Evolutionary conservation across 1,140 invertebrate genomes (phyloP).

Genomic region (Drosophila bipectinata): DNA sequence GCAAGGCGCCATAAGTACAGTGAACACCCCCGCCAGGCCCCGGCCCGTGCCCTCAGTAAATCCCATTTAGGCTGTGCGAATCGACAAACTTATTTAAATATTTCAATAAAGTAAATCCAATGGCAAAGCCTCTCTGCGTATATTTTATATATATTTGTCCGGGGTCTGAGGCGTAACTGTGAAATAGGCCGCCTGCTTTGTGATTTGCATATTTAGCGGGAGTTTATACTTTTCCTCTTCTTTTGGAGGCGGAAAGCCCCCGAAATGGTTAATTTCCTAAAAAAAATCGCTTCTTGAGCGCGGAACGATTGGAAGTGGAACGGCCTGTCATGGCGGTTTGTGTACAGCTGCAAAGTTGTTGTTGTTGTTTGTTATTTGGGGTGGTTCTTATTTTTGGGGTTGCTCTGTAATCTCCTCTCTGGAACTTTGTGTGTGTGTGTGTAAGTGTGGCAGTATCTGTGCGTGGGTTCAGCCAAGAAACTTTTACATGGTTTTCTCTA

Average conservation of each 20-base stretch:
- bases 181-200: conserved; percentile 64
- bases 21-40: neutral
- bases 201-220: conserved; percentile 63
- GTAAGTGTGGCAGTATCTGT: conserved; percentile 29
- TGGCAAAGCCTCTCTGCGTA: conserved; percentile 34
- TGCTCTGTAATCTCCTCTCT: conserved; percentile 74
- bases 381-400: conserved; percentile 70
- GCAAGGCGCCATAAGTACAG: conserved; percentile 50
- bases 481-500: conserved; percentile 37
- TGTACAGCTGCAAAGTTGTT: conserved; percentile 48
- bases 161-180: conserved; percentile 32
- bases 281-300: conserved; percentile 46
- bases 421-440: neutral
- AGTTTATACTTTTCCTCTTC: conserved; percentile 13
- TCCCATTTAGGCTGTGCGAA: conserved; percentile 81
- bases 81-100: conserved; percentile 83
- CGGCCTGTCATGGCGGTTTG: conserved; percentile 64
- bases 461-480: conserved; percentile 74
- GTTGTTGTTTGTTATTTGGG: conserved; percentile 45
- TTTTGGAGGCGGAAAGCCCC: conserved; percentile 30
- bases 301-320: conserved; percentile 65
- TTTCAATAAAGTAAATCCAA: conserved; percentile 83
- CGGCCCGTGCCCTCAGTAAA: conserved; percentile 39
- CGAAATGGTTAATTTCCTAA: conserved; percentile 72
- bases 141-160: conserved; percentile 11